A percentile compares a stretch with the other conserved stretches of the same genome.
These are phyloP conservation scores for Coenonympha glycerion DNA, from an alignment of 2,888 invertebrate genomes.

Conservation along the genomic window DNA sequence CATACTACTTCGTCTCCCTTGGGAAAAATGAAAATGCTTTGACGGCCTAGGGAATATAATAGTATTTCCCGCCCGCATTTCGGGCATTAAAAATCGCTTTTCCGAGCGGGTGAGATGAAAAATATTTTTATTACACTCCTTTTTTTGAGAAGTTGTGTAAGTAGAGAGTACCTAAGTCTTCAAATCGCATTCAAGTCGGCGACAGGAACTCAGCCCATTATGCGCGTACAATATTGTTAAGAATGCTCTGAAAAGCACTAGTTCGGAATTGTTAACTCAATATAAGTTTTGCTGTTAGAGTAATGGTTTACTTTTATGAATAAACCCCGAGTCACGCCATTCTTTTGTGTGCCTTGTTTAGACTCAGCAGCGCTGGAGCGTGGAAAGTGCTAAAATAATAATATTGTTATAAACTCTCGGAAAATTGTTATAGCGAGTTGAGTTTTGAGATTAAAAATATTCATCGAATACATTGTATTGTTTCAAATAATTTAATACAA, in stretches of 20 bases:
- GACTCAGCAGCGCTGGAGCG: slow-evolving; percentile 1
- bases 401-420: background rate
- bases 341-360: slow-evolving; percentile 25
- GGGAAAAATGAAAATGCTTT: no score
- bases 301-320: slow-evolving; percentile 27
- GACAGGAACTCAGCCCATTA: background rate
- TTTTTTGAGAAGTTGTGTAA: no score
- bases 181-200: background rate
- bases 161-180: no score
- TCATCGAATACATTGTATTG: no score
- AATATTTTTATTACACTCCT: no score
- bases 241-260: slow-evolving; percentile 11
- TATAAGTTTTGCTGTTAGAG: slow-evolving; percentile 19
- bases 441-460: no score
- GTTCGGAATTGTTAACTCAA: slow-evolving; percentile 19
- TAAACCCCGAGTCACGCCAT: slow-evolving; percentile 26
- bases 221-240: background rate
- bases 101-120: no score
- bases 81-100: no score
- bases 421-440: background rate
- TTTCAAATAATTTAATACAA: no score
- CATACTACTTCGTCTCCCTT: no score
- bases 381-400: background rate
- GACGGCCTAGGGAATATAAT: no score
- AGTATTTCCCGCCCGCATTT: no score